Percentiles rank a stretch among this genome's conserved stretches.
Conservation (phyloP, 2,888 invertebrate species). For the Euproctis similis region DNA sequence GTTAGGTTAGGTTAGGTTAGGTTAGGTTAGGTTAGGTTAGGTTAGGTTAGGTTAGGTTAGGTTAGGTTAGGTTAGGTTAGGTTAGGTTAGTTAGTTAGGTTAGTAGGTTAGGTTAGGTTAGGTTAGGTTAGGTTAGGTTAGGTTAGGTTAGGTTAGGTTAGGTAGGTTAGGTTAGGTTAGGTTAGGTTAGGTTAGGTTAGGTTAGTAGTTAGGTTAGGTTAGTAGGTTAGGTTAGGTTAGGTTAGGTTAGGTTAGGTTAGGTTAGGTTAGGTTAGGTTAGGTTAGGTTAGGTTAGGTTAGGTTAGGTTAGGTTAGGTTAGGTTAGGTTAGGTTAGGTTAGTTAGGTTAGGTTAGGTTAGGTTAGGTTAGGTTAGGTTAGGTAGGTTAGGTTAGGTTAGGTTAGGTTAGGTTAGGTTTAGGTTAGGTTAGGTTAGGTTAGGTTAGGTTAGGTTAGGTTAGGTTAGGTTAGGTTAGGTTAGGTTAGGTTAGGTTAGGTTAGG, state of each 20-base stretch:
- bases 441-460: too few species aligned
- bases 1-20: constrained; percentile 4
- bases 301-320: constrained; percentile 5
- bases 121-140: constrained; percentile 5
- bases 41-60: constrained; percentile 5
- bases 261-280: constrained; percentile 2
- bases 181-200: too few species aligned
- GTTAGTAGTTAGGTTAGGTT: too few species aligned
- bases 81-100: constrained; percentile 4
- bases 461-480: constrained; percentile 5
- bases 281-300: constrained; percentile 3
- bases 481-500: constrained; percentile 5
- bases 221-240: constrained; percentile 5
- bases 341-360: constrained; percentile 4
- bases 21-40: constrained; percentile 5
- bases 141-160: constrained; percentile 5
- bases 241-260: constrained; percentile 4
- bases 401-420: constrained; percentile 4
- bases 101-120: too few species aligned
- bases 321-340: constrained; percentile 5
- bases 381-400: constrained; percentile 5
- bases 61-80: constrained; percentile 5
- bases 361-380: constrained; percentile 5
- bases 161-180: too few species aligned
- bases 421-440: too few species aligned